These are phyloP conservation scores for Bellardia bayeri DNA, from an alignment of 2,888 invertebrate species.

Conservation along the genomic window DNA sequence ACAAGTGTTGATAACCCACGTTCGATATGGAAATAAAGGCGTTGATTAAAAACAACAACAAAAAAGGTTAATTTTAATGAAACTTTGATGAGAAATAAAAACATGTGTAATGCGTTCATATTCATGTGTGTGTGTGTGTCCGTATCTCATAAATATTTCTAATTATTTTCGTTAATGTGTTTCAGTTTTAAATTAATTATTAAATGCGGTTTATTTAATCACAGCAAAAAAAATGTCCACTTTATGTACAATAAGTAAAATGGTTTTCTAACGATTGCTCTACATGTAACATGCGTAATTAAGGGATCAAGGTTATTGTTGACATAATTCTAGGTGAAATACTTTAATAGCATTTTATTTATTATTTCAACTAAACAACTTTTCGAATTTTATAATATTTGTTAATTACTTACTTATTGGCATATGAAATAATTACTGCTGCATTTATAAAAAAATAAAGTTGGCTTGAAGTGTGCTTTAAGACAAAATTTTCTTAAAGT, in stretches of 20 bases:
- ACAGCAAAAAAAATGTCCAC: neutral
- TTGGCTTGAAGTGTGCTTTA: too few relatives aligned
- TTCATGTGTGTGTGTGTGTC: too few relatives aligned
- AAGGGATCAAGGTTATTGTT: neutral
- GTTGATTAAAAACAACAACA: neutral
- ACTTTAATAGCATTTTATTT: too few relatives aligned
- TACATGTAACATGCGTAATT: neutral
- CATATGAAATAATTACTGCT: too few relatives aligned
- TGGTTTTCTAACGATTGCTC: neutral
- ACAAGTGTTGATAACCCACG: neutral
- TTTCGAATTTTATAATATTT: too few relatives aligned
- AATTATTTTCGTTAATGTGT: conserved; percentile 38
- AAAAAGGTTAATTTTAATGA: conserved; percentile 31
- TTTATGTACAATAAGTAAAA: neutral
- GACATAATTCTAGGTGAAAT: too few relatives aligned
- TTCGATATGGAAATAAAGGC: neutral
- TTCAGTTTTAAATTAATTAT: conserved; percentile 36
- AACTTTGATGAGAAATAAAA: neutral
- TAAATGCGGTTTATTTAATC: conserved; percentile 18
- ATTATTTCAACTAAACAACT: neutral
- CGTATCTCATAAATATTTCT: conserved; percentile 34
- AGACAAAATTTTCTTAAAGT: too few relatives aligned
- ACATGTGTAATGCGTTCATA: too few relatives aligned
- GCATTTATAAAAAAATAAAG: too few relatives aligned
- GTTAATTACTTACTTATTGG: too few relatives aligned